Conservation (phyloP, 2,797 vertebrate species). For the Platyrinchus mystaceus region DNA sequence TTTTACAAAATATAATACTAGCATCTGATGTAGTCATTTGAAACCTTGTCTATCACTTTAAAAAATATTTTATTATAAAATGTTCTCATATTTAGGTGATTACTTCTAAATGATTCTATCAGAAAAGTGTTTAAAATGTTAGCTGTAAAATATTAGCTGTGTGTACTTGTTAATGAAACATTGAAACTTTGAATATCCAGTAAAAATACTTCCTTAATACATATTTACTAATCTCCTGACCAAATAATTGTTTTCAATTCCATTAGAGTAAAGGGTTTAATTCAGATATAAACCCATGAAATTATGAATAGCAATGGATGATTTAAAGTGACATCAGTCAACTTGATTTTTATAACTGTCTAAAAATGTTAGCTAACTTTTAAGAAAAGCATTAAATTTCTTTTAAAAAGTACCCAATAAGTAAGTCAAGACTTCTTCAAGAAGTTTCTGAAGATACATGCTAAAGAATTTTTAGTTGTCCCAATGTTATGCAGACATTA, state of each 20-base stretch:
- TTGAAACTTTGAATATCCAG: neutral
- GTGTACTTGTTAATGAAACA: neutral
- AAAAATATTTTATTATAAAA: neutral
- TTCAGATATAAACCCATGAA: neutral
- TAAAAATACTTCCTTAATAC: neutral
- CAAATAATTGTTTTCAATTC: neutral
- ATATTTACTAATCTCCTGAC: neutral
- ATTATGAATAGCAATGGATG: neutral
- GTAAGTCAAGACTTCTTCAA: neutral
- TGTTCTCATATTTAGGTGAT: neutral
- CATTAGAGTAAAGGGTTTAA: neutral
- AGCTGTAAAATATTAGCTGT: neutral
- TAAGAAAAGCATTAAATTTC: neutral
- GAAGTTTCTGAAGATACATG: neutral
- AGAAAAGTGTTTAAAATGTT: neutral
- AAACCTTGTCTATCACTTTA: neutral
- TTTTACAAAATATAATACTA: neutral
- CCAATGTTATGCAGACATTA: neutral
- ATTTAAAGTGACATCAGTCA: constrained; percentile 27
- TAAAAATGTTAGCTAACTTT: neutral
- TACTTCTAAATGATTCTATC: neutral
- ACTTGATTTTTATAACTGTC: neutral
- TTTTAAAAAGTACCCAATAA: neutral
- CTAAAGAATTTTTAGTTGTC: neutral
- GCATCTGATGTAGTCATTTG: neutral